Conservation (phyloP, 1,140 invertebrate species). For the Diprion similis region DNA sequence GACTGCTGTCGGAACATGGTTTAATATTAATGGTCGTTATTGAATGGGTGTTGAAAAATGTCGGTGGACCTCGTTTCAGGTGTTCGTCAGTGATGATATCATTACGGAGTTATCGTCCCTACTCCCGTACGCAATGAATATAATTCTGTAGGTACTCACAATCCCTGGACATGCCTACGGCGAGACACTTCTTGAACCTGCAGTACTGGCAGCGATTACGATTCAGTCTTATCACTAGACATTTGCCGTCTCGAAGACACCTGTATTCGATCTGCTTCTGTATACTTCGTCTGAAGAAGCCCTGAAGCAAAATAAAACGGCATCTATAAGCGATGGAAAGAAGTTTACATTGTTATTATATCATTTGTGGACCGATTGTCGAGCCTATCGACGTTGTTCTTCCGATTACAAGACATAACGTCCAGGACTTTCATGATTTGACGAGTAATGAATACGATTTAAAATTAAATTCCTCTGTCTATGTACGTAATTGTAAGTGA, state of each 20-base stretch:
- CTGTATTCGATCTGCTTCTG: slow-evolving; percentile 99
- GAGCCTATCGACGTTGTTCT: slow-evolving; percentile 3
- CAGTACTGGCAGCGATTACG: slow-evolving; percentile 98
- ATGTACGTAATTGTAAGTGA: no score
- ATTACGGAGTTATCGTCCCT: background rate
- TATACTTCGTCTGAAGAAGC: slow-evolving; percentile 87
- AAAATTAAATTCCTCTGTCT: no score
- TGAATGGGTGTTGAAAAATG: background rate
- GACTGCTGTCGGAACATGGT: slow-evolving; percentile 75
- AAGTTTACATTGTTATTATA: no score
- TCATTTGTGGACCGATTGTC: no score
- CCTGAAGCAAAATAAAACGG: slow-evolving; percentile 66
- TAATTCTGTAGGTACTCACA: slow-evolving; percentile 74
- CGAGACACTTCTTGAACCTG: slow-evolving; percentile 97
- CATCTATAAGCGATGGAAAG: slow-evolving; percentile 45
- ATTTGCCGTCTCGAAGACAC: slow-evolving; percentile 95
- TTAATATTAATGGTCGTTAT: background rate
- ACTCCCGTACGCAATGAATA: background rate
- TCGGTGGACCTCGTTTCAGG: background rate
- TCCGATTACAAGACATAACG: no score
- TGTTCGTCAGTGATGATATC: background rate
- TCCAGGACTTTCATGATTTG: no score
- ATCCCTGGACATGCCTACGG: slow-evolving; percentile 97
- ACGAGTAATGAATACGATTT: no score
- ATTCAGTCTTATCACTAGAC: slow-evolving; percentile 94